A percentile compares a stretch with the other conserved stretches of the same genome.
phyloP scores from a whole-genome alignment of 2,888 invertebrate species.

The Ernsta delagoae region DNA sequence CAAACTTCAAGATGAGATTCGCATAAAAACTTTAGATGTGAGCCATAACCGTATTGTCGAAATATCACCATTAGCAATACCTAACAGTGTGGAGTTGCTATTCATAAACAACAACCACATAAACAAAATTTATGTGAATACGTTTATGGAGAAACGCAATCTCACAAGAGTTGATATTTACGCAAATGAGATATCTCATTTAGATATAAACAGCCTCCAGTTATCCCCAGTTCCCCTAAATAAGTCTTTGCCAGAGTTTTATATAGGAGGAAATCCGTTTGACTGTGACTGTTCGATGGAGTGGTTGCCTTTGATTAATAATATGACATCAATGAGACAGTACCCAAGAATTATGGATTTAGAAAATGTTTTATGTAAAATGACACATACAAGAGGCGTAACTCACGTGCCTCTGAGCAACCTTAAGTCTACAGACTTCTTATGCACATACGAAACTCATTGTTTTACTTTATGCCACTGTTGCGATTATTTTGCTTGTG shows the following conservation, averaged over 20 bases:
- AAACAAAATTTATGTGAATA: constrained; percentile 91
- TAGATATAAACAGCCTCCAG: constrained; percentile 93
- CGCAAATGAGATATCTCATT: constrained; percentile 93
- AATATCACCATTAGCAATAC: constrained; percentile 92
- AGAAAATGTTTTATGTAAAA: constrained; percentile 93
- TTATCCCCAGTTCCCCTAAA: constrained; percentile 90
- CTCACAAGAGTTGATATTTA: constrained; percentile 95
- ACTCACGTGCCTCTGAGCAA: constrained; percentile 90
- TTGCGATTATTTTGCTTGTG: constrained; percentile 97
- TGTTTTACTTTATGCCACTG: constrained; percentile 97
- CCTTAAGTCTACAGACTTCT: constrained; percentile 92
- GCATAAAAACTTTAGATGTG: constrained; percentile 93
- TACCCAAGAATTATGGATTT: constrained; percentile 95
- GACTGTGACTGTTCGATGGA: constrained; percentile 98
- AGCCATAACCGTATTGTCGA: constrained; percentile 94
- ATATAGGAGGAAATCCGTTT: constrained; percentile 96
- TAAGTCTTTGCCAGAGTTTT: constrained; percentile 93
- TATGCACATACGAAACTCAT: constrained; percentile 95
- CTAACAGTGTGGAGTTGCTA: constrained; percentile 93
- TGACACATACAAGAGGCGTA: constrained; percentile 92
- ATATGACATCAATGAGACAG: constrained; percentile 91
- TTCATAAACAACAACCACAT: constrained; percentile 96
- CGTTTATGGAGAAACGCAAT: constrained; percentile 93
- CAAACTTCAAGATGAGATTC: constrained; percentile 91
- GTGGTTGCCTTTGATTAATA: constrained; percentile 96